phyloP scores from a whole-genome alignment of 1,140 invertebrate genomes.

The Scaptomyza graminum region DNA sequence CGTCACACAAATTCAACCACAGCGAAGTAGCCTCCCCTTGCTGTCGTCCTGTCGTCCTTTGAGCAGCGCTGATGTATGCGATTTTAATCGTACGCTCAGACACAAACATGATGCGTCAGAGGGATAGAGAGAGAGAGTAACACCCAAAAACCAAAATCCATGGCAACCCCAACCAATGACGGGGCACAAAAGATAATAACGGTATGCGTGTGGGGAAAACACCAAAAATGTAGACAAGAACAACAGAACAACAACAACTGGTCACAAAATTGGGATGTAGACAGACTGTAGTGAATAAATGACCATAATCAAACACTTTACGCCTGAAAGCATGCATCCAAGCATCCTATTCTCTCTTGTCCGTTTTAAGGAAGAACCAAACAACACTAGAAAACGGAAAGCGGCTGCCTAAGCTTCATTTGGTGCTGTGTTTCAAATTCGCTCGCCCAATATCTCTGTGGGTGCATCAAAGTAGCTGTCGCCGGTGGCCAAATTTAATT shows the following conservation, averaged over 20 bases:
- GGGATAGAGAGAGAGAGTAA: constrained; percentile 4
- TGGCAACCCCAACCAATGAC: constrained; percentile 45
- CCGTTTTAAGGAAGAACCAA: constrained; percentile 31
- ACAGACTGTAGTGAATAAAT: constrained; percentile 64
- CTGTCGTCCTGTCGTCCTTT: constrained; percentile 3
- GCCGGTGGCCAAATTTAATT: constrained; percentile 74
- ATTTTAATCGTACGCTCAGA: constrained; percentile 76
- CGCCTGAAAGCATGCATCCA: constrained; percentile 65
- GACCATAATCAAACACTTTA: constrained; percentile 82
- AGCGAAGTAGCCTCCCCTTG: neutral
- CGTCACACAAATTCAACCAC: constrained; percentile 13
- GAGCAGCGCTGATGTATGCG: constrained; percentile 67
- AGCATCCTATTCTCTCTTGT: constrained; percentile 16
- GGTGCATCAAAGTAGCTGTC: constrained; percentile 64
- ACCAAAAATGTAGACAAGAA: constrained; percentile 55
- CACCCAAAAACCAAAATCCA: constrained; percentile 65
- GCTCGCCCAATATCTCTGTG: constrained; percentile 20
- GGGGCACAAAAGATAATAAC: constrained; percentile 58
- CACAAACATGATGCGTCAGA: constrained; percentile 59
- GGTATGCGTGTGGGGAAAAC: constrained; percentile 10
- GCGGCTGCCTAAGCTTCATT: constrained; percentile 3
- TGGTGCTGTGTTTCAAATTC: neutral
- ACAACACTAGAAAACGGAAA: constrained; percentile 24
- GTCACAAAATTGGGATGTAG: constrained; percentile 24
- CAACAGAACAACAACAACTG: neutral